Evolutionary conservation across 2,888 invertebrate genomes (phyloP), one percentile per base, ranked within the genome.

Genomic region (Yponomeuta evonymella): DNA sequence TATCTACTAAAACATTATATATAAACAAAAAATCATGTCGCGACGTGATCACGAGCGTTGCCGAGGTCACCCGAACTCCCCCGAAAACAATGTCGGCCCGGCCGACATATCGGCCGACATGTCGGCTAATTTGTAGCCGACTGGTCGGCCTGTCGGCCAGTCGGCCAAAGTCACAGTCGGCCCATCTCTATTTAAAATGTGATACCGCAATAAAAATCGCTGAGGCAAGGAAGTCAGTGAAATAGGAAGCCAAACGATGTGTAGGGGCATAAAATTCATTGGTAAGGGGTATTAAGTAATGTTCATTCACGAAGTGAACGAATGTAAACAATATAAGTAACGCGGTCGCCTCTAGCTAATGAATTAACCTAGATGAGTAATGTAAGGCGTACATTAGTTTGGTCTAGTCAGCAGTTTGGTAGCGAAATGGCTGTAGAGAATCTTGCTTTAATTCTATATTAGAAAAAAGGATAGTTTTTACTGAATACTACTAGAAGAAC

Each of bases 311-410:
- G 51, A 58, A 58, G 12, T 58, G 51, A 58, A 15, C 51, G 51
- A 58, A 15, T 58, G 51, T 58, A 58, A 58, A 58, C 51, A 58
- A 8, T 58, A 58, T 58, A 15, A 43, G 43, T 43, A 43, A 43
- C 51, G 51, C 15, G 51, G 51, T 58, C 51, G 15, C 43, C 43
- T 43, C 43, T 8, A 43, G 43, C 51, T 58, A 58, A 58, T 58
- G 51, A 58, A 58, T 58, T 58, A 58, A 58, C 51, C 51, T 15
- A 58, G 51, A 58, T 58, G 51, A 58, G 51, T 58, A 58, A 58
- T 12, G 51, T 15, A 58, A 58, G 51, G 12, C 51, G 51, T 15
- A 15, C 2, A 58, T 58, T 58, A 58, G 0, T 58, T 58, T 58
- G 12, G 15, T 15, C 15, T 58, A 15, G 51, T 58, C 51, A 58